Evolutionary conservation across 2,888 invertebrate species (phyloP).

Genomic region (Steinernema scapterisci): DNA sequence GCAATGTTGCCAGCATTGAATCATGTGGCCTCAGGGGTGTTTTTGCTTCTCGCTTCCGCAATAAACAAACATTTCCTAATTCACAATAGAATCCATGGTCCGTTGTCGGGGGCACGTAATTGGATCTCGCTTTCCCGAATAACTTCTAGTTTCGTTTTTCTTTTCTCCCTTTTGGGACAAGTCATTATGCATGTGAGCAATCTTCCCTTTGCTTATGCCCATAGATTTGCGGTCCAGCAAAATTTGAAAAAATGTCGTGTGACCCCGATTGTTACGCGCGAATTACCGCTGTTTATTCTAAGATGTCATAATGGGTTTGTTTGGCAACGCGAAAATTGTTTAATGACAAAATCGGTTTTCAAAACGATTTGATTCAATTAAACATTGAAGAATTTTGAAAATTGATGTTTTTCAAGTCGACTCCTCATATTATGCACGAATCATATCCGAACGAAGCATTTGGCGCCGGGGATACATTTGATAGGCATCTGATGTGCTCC

Average conservation of each 20-base stretch:
- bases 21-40: slow-evolving; percentile 31
- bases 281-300: too few species aligned
- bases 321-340: too few species aligned
- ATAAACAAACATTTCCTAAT: slow-evolving; percentile 30
- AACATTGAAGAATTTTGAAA: too few species aligned
- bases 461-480: not conserved
- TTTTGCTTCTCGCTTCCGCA: slow-evolving; percentile 27
- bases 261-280: too few species aligned
- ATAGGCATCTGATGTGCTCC: not conserved
- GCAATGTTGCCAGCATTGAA: slow-evolving; percentile 26
- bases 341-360: too few species aligned
- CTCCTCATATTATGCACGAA: too few species aligned
- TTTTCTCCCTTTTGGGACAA: slow-evolving; percentile 25
- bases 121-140: slow-evolving; percentile 16
- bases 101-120: slow-evolving; percentile 18
- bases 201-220: slow-evolving; percentile 15
- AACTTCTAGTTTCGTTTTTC: slow-evolving; percentile 29
- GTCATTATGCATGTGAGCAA: slow-evolving; percentile 24
- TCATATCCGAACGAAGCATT: too few species aligned
- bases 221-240: not conserved
- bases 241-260: too few species aligned
- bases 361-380: too few species aligned
- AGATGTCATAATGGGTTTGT: too few species aligned
- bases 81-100: slow-evolving; percentile 28
- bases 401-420: too few species aligned